phyloP scores from a whole-genome alignment of 2,113 vertebrate species.

The Penelope pileata region DNA sequence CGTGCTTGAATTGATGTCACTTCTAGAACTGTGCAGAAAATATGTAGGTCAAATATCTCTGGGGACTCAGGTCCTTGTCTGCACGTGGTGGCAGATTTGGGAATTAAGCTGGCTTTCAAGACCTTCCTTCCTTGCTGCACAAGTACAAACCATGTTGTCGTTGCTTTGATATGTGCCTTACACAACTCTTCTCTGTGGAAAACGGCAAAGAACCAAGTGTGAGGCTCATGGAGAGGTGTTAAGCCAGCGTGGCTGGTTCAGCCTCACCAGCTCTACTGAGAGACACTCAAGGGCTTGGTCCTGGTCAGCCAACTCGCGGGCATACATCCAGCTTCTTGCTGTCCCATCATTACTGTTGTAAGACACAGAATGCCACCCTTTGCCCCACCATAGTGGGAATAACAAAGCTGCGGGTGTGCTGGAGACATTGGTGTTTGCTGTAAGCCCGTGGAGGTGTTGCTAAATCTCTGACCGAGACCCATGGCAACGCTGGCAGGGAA shows the following conservation, averaged over 20 bases:
- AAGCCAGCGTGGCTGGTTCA: not conserved
- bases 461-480: conserved; percentile 63
- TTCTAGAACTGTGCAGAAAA: not conserved
- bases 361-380: not conserved
- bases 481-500: conserved; percentile 67
- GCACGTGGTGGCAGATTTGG: not conserved
- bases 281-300: not conserved
- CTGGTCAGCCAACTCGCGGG: not conserved
- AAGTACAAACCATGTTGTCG: not conserved
- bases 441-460: conserved; percentile 55
- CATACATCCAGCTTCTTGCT: not conserved
- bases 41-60: not conserved
- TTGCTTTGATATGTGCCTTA: not conserved
- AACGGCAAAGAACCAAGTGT: not conserved
- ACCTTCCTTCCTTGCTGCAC: not conserved
- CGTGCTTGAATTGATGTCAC: too few relatives aligned
- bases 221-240: not conserved
- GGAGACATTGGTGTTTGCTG: conserved; percentile 21
- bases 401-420: not conserved
- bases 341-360: not conserved
- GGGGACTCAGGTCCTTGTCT: not conserved
- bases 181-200: not conserved
- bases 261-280: not conserved
- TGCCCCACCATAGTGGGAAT: not conserved
- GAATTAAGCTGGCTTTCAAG: not conserved